Evolutionary conservation across 1,140 invertebrate species (phyloP), one percentile per base, ranked within the genome.

Genomic region (Agrilus planipennis): DNA sequence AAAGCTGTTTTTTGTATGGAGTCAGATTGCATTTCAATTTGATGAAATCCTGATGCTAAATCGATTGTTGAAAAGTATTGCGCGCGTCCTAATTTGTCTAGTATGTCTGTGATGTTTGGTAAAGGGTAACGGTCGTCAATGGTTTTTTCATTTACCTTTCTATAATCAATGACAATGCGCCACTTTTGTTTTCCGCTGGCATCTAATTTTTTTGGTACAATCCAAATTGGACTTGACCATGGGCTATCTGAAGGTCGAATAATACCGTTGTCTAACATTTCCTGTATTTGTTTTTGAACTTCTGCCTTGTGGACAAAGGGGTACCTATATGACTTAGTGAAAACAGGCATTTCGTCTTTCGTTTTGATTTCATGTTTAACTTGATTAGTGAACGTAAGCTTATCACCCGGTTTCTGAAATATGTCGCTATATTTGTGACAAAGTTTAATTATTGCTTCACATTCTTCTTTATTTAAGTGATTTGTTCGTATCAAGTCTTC

Each of bases 31-130:
- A 43, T 20, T 21, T 9, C 20, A 11, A 39, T 31, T 51, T 74
- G 69, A 52, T 59, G 67, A 51, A 66, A 75, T 4, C 71, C 73
- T 19, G 50, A 58, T 3, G 48, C 54, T 23, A 70, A 44, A 52
- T 65, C 63, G 2, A 63, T 29, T 0, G 57, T 59, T 0, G 53
- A 52, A 14, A 65, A 61, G 28, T 58, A 64, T 15, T 51, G 36
- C 0, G 48, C 38, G 3, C 54, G 55, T 1, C 43, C 42, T 7
- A 71, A 34, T 7, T 41, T 44, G 30, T 57, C 49, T 1, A 75
- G 46, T 3, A n/a, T 58, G 18, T 68, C 62, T 25, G 66, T 60
- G 2, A 71, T 64, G 5, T 56, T 41, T 4, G 68, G 68, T 3
- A 73, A 32, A 1, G 68, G 69, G 46, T 59, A 71, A n/a, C 44